These are phyloP conservation scores for Arbacia lixula DNA, from an alignment of 53 echinoderm and acorn worm species.

Conservation along the genomic window DNA sequence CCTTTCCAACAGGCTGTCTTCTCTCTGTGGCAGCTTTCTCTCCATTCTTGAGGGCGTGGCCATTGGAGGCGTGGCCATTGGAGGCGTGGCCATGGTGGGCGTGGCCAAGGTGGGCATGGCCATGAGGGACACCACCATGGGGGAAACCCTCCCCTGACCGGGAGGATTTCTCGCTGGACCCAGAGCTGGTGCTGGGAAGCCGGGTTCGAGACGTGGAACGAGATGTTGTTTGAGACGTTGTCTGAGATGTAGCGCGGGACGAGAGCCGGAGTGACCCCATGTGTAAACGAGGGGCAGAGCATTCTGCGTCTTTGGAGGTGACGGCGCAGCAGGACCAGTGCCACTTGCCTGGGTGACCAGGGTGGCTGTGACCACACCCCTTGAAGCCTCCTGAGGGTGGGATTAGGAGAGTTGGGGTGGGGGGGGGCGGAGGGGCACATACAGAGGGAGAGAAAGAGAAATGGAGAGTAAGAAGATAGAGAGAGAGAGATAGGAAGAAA, in stretches of 20 bases:
- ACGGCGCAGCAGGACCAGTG: constrained; percentile 98
- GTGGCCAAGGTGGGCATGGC: not conserved
- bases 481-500: not conserved
- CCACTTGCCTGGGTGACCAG: constrained; percentile 88
- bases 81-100: not conserved
- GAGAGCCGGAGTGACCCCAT: constrained; percentile 16
- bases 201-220: not conserved
- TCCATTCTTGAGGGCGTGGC: not conserved
- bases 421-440: not conserved
- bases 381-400: constrained; percentile 82
- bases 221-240: too few relatives aligned
- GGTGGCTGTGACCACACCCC: constrained; percentile 95
- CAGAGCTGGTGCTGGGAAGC: constrained; percentile 39
- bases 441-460: too few relatives aligned
- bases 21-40: not conserved
- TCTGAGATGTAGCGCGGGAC: too few relatives aligned
- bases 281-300: constrained; percentile 22
- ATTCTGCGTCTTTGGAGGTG: constrained; percentile 61
- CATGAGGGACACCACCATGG: too few relatives aligned
- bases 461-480: not conserved
- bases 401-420: not conserved
- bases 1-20: not conserved
- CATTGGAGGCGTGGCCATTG: not conserved
- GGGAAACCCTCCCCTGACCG: not conserved
- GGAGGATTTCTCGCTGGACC: constrained; percentile 35